phyloP scores from a whole-genome alignment of 2,113 vertebrate genomes.

The Rhynchomys soricoides region DNA sequence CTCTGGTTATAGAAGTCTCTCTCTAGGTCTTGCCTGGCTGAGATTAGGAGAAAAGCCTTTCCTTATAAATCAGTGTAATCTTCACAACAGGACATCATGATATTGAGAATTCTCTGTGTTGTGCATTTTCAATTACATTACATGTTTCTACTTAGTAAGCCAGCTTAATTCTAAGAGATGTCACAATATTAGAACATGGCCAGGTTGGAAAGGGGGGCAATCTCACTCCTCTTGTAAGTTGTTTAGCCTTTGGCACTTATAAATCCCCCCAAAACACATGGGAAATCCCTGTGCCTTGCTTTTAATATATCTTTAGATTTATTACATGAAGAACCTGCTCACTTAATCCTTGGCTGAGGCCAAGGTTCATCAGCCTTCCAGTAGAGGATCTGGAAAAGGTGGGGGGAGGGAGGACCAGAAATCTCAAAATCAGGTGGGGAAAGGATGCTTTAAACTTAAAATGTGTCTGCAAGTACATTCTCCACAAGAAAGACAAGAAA shows the following conservation, averaged over 20 bases:
- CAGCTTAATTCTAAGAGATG: slow-evolving; percentile 89
- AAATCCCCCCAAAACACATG: slow-evolving; percentile 90
- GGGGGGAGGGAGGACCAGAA: not conserved
- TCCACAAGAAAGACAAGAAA: slow-evolving; percentile 65
- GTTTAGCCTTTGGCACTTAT: slow-evolving; percentile 90
- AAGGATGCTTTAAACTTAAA: slow-evolving; percentile 77
- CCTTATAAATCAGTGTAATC: slow-evolving; percentile 89
- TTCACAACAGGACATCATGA: slow-evolving; percentile 83
- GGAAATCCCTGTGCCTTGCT: slow-evolving; percentile 90
- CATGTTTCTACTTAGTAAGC: slow-evolving; percentile 91
- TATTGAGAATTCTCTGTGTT: slow-evolving; percentile 83
- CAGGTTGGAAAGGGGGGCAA: slow-evolving; percentile 88
- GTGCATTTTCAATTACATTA: slow-evolving; percentile 90
- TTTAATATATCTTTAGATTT: slow-evolving; percentile 92
- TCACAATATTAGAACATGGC: slow-evolving; percentile 89
- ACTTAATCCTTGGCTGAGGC: slow-evolving; percentile 87
- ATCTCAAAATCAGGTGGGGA: slow-evolving; percentile 75
- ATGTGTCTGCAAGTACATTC: slow-evolving; percentile 80
- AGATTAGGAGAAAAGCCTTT: slow-evolving; percentile 88
- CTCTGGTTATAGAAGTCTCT: slow-evolving; percentile 82
- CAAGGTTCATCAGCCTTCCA: slow-evolving; percentile 86
- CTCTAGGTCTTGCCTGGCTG: slow-evolving; percentile 74
- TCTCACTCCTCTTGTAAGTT: slow-evolving; percentile 90
- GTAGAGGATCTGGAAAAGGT: slow-evolving; percentile 84
- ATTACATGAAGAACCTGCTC: slow-evolving; percentile 90